Conservation (phyloP, 2,797 vertebrate genomes). For the Thaleichthys pacificus region DNA sequence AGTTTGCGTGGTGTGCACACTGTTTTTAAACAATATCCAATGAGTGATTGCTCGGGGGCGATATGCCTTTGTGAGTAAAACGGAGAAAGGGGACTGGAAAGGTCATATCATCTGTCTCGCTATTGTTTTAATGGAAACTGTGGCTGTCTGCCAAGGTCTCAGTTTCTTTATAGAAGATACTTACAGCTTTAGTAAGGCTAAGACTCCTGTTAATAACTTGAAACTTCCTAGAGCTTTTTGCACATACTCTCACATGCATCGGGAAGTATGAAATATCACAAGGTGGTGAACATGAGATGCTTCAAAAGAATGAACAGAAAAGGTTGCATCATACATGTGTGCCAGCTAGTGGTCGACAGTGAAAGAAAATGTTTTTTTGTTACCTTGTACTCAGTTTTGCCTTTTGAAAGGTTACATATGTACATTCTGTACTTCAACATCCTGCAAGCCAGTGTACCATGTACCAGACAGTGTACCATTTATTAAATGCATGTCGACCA, state of each 20-base stretch:
- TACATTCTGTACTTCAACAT: background rate
- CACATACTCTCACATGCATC: slow-evolving; percentile 12
- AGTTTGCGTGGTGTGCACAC: slow-evolving; percentile 30
- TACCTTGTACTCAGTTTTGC: background rate
- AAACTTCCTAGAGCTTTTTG: slow-evolving; percentile 37
- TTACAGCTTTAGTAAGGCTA: slow-evolving; percentile 60
- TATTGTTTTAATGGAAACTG: slow-evolving; percentile 70
- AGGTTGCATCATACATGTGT: slow-evolving; percentile 24
- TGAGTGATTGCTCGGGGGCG: slow-evolving; percentile 53
- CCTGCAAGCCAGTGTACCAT: background rate
- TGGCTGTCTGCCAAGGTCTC: slow-evolving; percentile 58
- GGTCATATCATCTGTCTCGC: slow-evolving; percentile 68
- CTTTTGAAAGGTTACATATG: slow-evolving; percentile 31
- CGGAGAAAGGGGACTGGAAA: slow-evolving; percentile 63
- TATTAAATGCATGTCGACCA: no score
- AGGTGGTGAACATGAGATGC: slow-evolving; percentile 16
- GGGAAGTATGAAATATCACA: slow-evolving; percentile 3
- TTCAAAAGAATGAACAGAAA: slow-evolving; percentile 27
- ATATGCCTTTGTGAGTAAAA: slow-evolving; percentile 49
- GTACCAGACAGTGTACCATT: background rate
- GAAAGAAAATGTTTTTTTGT: no score
- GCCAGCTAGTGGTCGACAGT: background rate
- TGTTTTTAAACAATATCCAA: slow-evolving; percentile 32
- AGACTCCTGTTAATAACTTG: slow-evolving; percentile 60
- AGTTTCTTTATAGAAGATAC: slow-evolving; percentile 52